Evolutionary conservation across 1,140 invertebrate genomes (phyloP).

Genomic region (Lepidostoma basale): DNA sequence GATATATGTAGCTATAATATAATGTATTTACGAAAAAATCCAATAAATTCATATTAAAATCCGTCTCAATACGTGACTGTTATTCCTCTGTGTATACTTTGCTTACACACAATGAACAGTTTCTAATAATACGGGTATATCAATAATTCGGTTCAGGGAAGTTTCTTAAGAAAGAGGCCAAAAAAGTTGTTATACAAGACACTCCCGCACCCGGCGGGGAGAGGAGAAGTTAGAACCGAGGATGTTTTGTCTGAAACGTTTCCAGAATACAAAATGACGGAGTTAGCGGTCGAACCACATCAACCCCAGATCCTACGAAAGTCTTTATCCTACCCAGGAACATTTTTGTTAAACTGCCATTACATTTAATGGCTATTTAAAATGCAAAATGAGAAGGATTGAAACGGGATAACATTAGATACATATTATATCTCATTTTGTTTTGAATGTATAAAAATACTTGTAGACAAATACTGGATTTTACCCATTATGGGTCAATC

Average conservation of each 20-base stretch:
- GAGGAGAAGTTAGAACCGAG: slow-evolving; percentile 3
- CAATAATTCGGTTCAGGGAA: neutral
- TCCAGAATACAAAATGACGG: slow-evolving; percentile 2
- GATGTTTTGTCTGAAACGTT: neutral
- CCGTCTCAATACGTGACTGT: too few relatives aligned
- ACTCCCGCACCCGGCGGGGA: neutral
- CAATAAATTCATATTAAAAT: too few relatives aligned
- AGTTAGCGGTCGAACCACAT: neutral
- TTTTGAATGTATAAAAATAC: too few relatives aligned
- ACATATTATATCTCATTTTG: neutral
- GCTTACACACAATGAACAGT: too few relatives aligned
- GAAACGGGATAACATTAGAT: neutral
- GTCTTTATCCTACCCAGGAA: slow-evolving; percentile 1
- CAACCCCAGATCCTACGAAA: slow-evolving; percentile 6
- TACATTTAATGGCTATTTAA: slow-evolving; percentile 5
- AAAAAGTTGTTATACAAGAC: slow-evolving; percentile 24
- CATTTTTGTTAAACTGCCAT: slow-evolving; percentile 2
- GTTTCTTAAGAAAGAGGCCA: slow-evolving; percentile 1
- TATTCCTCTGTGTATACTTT: too few relatives aligned
- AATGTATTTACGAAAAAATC: too few relatives aligned
- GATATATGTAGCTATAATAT: too few relatives aligned
- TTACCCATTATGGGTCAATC: too few relatives aligned
- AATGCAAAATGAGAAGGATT: neutral
- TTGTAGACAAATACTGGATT: too few relatives aligned
- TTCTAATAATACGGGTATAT: too few relatives aligned